Base-by-base conservation (phyloP, 2,797 vertebrate genomes). In the Poeciliopsis presidionis region DNA sequence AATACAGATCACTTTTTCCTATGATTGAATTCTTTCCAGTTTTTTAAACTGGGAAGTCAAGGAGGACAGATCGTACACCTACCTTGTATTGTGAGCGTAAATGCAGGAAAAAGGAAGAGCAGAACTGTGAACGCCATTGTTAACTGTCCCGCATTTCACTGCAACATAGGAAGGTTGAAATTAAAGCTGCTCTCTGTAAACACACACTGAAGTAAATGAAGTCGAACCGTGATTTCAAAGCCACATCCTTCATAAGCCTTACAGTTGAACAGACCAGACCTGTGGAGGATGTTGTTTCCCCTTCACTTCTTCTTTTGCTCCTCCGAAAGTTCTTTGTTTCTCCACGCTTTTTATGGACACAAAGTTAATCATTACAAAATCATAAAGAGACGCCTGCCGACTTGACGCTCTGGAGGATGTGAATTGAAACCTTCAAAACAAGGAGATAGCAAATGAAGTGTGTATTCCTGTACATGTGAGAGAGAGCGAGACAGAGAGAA, bases 61-160 rank as follows among this genome's bases (percentile, higher is more conserved):
- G 4, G 43, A 22, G 18, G 20, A 46, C 4, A 45, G 5, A 45
- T 59, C 2, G 39, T 7, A 28, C 7, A 74, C 85, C 1, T 82
- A 93, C 93, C 93, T 91, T 90, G 88, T 67, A 71, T 76, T 28
- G 91, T 79, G 3, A 84, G 43, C 63, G 76, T 39, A 11, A 83
- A 72, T 0, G 74, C 71, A 13, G 57, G 16, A 5, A 90, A 33
- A 72, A 94, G 79, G 74, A 82, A 91, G n/a, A 88, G 16, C 2
- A 25, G 45, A 3, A 63, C 18, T 22, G 61, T 73, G 28, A 59
- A 39, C 43, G 6, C 81, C 93, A 93, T 93, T 72, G 20, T 88
- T 47, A 59, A 1, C 36, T 30, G 49, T 45, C 39, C 77, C n/a
- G 36, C 71, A 85, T 86, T 82, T 81, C 75, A 43, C 84, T 85